Evolutionary conservation across 23 tunicate genomes (phyloP).

Genomic region (Styela plicata): DNA sequence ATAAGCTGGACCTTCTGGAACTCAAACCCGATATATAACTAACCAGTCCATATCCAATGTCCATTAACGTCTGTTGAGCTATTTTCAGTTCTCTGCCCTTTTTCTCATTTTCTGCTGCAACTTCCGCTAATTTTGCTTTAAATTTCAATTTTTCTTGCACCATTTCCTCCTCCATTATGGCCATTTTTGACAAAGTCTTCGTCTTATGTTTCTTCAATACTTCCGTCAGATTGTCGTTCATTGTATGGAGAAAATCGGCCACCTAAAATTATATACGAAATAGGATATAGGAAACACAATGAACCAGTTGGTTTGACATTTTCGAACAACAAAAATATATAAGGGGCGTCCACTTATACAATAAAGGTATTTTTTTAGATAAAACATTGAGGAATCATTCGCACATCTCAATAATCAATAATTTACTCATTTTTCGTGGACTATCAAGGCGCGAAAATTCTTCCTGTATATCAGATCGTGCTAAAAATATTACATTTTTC

Average conservation of each 20-base stretch:
- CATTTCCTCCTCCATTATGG: conserved; percentile 11
- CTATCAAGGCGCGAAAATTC: too few relatives aligned
- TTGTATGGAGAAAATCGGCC: conserved; percentile 11
- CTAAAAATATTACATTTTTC: too few relatives aligned
- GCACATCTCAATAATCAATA: too few relatives aligned
- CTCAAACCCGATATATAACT: not conserved
- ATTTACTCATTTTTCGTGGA: too few relatives aligned
- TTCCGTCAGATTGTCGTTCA: conserved; percentile 29
- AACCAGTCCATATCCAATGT: conserved; percentile 5
- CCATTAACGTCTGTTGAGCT: conserved; percentile 19
- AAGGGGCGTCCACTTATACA: too few relatives aligned
- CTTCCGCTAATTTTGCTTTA: conserved; percentile 26
- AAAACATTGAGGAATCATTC: too few relatives aligned
- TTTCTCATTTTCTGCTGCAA: conserved; percentile 16
- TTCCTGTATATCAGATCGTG: too few relatives aligned
- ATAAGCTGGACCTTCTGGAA: conserved; percentile 1
- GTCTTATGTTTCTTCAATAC: conserved; percentile 21
- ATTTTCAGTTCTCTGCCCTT: conserved; percentile 24
- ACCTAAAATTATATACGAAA: conserved; percentile 32
- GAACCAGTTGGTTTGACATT: too few relatives aligned
- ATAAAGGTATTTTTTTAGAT: too few relatives aligned
- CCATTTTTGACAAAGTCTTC: not conserved
- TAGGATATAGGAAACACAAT: too few relatives aligned
- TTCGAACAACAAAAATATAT: too few relatives aligned
- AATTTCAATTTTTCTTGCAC: conserved; percentile 21